Percentiles rank a stretch among this genome's conserved stretches.
Evolutionary conservation across 2,797 vertebrate species (phyloP).

Genomic region (Chloroceryle amazona): DNA sequence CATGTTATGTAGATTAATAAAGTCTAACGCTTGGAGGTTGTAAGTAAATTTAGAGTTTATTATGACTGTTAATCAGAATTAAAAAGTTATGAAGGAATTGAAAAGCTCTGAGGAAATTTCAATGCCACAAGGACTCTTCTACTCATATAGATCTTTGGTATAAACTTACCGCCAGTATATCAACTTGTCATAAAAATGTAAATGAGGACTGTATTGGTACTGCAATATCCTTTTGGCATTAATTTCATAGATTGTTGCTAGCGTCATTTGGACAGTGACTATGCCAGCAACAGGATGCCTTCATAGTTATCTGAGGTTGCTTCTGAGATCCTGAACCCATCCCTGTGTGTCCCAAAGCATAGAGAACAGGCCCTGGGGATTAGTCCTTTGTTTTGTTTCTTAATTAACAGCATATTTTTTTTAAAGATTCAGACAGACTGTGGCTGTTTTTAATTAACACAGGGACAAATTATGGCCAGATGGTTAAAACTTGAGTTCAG

Average conservation of each 20-base stretch:
- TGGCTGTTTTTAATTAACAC: neutral
- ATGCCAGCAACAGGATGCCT: neutral
- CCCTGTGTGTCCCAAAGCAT: neutral
- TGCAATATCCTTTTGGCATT: neutral
- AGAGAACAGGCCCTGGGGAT: neutral
- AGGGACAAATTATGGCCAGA: neutral
- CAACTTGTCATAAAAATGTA: conserved; percentile 22
- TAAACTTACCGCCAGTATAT: neutral
- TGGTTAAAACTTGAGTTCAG: neutral
- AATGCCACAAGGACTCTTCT: neutral
- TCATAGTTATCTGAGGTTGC: neutral
- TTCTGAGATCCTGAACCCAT: neutral
- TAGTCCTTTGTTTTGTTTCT: neutral
- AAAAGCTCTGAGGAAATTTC: conserved; percentile 33
- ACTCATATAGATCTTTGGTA: neutral
- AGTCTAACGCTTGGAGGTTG: neutral
- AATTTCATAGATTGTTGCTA: neutral
- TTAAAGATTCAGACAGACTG: neutral
- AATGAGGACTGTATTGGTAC: neutral
- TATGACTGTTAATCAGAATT: conserved; percentile 63
- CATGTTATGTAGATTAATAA: conserved; percentile 56
- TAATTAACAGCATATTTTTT: neutral
- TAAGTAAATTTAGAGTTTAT: conserved; percentile 60
- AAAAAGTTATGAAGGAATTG: conserved; percentile 26
- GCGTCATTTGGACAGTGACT: neutral